Conservation (phyloP, 2,888 invertebrate species). For the Parnassius orleans region DNA sequence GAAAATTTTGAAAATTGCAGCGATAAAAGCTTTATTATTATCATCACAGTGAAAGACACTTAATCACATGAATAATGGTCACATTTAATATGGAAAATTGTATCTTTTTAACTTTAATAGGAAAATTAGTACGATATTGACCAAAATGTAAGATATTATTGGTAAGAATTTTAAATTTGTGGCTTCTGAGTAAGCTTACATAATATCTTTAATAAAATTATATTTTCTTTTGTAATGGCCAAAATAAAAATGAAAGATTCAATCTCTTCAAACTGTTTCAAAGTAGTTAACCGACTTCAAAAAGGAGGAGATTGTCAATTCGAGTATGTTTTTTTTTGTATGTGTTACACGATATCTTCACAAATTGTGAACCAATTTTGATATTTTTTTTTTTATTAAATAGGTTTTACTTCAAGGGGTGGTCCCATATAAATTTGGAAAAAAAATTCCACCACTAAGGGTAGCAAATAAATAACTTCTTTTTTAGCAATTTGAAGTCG, state of each 20-base stretch:
- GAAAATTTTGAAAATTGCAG: slow-evolving; percentile 26
- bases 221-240: not conserved
- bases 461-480: too few relatives aligned
- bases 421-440: too few relatives aligned
- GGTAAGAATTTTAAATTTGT: not conserved
- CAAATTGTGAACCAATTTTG: too few relatives aligned
- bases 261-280: too few relatives aligned
- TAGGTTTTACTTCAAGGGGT: too few relatives aligned
- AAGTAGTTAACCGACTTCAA: too few relatives aligned
- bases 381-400: too few relatives aligned
- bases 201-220: not conserved
- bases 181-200: not conserved
- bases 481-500: too few relatives aligned
- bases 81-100: slow-evolving; percentile 32
- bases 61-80: slow-evolving; percentile 38
- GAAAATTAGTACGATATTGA: slow-evolving; percentile 26
- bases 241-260: not conserved
- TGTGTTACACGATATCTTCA: too few relatives aligned
- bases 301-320: too few relatives aligned
- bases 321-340: too few relatives aligned
- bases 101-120: not conserved
- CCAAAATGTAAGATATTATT: slow-evolving; percentile 10
- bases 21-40: slow-evolving; percentile 38
- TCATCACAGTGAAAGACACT: slow-evolving; percentile 37
- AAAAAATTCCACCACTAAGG: too few relatives aligned